phyloP scores from a whole-genome alignment of 2,113 vertebrate species.

The Ifrita kowaldi region DNA sequence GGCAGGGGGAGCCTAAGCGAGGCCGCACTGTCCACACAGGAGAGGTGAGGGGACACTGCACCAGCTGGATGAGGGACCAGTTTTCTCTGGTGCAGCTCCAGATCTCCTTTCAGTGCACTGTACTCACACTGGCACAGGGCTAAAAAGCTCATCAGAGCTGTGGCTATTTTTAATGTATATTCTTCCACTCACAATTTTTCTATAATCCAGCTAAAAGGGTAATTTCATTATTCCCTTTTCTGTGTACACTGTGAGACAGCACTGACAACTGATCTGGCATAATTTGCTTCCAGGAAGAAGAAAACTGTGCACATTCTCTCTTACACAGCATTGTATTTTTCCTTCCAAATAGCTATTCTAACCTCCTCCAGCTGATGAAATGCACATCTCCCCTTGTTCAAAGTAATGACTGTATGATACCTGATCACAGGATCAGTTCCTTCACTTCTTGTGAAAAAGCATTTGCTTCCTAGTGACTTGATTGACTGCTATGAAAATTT shows the following conservation, averaged over 20 bases:
- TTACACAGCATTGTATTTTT: background rate
- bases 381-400: background rate
- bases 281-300: background rate
- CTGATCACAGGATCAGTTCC: background rate
- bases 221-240: background rate
- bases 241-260: background rate
- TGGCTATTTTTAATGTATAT: background rate
- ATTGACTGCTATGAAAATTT: slow-evolving; percentile 7
- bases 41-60: background rate
- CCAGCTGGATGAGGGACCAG: background rate
- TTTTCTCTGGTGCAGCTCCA: background rate
- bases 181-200: background rate
- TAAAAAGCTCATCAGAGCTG: background rate
- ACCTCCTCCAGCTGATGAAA: background rate
- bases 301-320: background rate
- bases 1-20: background rate
- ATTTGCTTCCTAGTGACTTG: slow-evolving; percentile 1
- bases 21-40: background rate
- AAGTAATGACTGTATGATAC: background rate
- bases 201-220: background rate
- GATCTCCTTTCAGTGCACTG: background rate
- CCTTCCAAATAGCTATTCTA: background rate
- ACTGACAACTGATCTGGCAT: background rate
- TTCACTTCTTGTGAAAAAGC: background rate
- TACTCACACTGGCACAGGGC: background rate